Evolutionary conservation across 2,113 vertebrate species (phyloP).

Genomic region (Tapirus terrestris): DNA sequence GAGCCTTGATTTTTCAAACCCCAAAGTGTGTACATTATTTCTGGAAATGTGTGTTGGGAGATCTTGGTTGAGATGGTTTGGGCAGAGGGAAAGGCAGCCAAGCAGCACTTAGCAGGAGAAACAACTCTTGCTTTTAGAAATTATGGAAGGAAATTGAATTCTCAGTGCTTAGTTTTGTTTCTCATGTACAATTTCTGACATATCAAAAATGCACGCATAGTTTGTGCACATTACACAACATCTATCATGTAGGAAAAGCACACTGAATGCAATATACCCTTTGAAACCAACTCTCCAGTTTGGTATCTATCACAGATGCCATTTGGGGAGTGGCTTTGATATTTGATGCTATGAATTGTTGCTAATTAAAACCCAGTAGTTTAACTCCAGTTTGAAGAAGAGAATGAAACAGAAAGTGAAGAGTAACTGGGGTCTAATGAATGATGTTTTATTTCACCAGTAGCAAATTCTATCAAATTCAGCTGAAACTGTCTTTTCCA

Average conservation of each 20-base stretch:
- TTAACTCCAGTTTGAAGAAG: not conserved
- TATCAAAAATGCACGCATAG: not conserved
- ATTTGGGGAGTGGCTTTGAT: not conserved
- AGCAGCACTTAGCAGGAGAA: not conserved
- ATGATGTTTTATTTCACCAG: slow-evolving; percentile 24
- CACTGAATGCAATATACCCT: accelerated
- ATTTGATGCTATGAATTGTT: not conserved
- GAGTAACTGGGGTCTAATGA: not conserved
- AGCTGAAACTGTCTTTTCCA: not conserved
- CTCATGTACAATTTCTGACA: not conserved
- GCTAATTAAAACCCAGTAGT: not conserved
- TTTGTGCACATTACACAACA: not conserved
- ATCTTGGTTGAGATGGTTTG: slow-evolving; percentile 9
- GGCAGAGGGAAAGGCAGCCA: not conserved
- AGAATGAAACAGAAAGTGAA: not conserved
- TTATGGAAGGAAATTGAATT: not conserved
- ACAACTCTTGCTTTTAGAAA: slow-evolving; percentile 4
- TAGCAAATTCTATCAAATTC: not conserved
- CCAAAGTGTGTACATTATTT: slow-evolving; percentile 56
- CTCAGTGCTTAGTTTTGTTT: not conserved
- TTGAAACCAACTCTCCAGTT: not conserved
- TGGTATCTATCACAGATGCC: not conserved
- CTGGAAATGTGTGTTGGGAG: slow-evolving; percentile 36
- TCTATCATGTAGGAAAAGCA: too few species aligned
- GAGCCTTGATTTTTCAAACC: slow-evolving; percentile 67